Evolutionary conservation across 2,888 invertebrate species (phyloP).

Genomic region (Drosophila lutescens): DNA sequence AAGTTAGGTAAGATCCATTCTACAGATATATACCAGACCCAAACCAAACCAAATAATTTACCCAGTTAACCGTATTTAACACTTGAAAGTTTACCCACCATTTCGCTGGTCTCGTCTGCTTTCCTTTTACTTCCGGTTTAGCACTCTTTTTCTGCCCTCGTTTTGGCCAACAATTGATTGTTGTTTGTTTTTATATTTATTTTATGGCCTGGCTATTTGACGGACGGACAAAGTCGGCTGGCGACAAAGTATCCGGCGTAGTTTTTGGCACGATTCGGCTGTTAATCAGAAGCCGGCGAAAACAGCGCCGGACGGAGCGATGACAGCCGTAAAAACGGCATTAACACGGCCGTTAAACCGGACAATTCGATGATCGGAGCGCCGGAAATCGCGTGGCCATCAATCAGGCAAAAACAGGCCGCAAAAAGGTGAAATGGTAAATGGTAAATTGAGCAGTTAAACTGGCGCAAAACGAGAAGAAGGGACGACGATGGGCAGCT

Average conservation of each 20-base stretch:
- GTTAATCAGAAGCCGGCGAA: conserved; percentile 29
- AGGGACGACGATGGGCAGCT: conserved; percentile 29
- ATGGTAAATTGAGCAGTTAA: conserved; percentile 21
- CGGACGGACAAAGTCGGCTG: conserved; percentile 6
- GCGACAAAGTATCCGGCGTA: conserved; percentile 9
- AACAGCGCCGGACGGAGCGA: conserved; percentile 24
- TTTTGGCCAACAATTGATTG: conserved; percentile 19
- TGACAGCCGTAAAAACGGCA: conserved; percentile 49
- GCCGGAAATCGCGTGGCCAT: conserved; percentile 56
- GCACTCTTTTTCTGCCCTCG: conserved; percentile 7
- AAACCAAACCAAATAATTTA: not conserved
- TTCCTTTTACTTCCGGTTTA: conserved; percentile 22
- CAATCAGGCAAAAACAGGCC: conserved; percentile 56
- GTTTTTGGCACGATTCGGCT: conserved; percentile 25
- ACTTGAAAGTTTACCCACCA: conserved; percentile 30
- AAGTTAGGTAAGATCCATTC: too few relatives aligned
- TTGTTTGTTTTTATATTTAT: conserved; percentile 22
- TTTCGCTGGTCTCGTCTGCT: conserved; percentile 8
- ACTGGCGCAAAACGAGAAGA: conserved; percentile 14
- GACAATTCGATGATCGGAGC: conserved; percentile 57
- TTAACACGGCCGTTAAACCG: conserved; percentile 58
- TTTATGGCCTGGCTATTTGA: conserved; percentile 22
- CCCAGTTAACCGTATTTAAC: conserved; percentile 19
- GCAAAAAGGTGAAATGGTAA: conserved; percentile 7
- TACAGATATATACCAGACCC: not conserved